Conservation (phyloP, 2,888 invertebrate species). For the Poecilobothrus nobilitatus region DNA sequence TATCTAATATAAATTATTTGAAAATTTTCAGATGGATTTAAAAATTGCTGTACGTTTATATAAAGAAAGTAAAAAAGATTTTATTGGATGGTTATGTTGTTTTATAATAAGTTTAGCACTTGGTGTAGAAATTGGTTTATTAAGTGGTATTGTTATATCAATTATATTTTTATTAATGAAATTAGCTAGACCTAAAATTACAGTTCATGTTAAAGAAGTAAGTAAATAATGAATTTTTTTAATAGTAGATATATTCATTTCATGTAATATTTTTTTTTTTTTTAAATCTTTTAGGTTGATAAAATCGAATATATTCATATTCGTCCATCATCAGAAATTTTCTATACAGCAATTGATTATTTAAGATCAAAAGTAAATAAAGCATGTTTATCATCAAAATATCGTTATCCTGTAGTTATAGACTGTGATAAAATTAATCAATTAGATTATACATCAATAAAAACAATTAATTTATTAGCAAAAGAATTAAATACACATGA, state of each 20-base stretch:
- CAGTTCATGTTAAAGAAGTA: conserved; percentile 32
- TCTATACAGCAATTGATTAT: conserved; percentile 62
- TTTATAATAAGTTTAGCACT: conserved; percentile 58
- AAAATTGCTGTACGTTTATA: conserved; percentile 47
- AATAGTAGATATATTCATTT: neutral
- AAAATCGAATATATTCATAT: conserved; percentile 49
- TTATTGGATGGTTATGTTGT: conserved; percentile 58
- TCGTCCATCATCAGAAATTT: conserved; percentile 57
- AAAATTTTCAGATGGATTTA: conserved; percentile 49
- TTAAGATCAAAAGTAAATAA: conserved; percentile 50
- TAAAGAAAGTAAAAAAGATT: conserved; percentile 53
- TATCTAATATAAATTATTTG: no score
- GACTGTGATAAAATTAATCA: conserved; percentile 57
- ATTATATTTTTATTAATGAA: conserved; percentile 55
- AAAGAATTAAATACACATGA: conserved; percentile 49
- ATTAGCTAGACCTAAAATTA: conserved; percentile 55
- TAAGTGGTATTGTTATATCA: conserved; percentile 60
- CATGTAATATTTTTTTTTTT: neutral
- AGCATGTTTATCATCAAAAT: conserved; percentile 44
- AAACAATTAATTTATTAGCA: conserved; percentile 53
- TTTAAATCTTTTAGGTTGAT: conserved; percentile 40
- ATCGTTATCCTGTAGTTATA: conserved; percentile 49
- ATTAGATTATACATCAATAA: conserved; percentile 59
- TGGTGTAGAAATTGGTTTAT: conserved; percentile 72
- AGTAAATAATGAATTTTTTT: conserved; percentile 8